Percentiles rank a stretch among this genome's conserved stretches.
phyloP scores from a whole-genome alignment of 2,797 vertebrate genomes.

The Peromyscus nudipes region DNA sequence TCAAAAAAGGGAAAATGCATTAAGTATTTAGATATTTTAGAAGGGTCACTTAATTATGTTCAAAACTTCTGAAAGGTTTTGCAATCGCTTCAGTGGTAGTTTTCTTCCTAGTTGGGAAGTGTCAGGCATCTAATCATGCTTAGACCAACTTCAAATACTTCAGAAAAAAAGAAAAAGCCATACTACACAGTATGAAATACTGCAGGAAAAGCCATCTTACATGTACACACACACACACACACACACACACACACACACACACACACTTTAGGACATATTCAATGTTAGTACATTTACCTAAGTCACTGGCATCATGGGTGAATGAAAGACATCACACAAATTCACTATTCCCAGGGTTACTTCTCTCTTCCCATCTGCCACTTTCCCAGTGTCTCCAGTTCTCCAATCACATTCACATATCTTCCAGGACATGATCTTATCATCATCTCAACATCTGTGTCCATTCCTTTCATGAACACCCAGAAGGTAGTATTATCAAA shows the following conservation, averaged over 20 bases:
- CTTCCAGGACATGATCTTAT: background rate
- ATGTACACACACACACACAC: background rate
- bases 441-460: background rate
- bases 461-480: background rate
- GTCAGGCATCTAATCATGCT: background rate
- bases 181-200: background rate
- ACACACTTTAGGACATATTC: background rate
- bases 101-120: background rate
- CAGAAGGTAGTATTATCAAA: background rate
- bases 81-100: background rate
- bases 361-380: background rate
- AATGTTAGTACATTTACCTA: background rate
- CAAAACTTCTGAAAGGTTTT: slow-evolving; percentile 36
- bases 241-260: background rate
- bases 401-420: background rate
- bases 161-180: background rate
- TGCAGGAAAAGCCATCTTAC: background rate
- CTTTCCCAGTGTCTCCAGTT: background rate
- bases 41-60: slow-evolving; percentile 33
- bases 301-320: background rate
- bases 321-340: background rate
- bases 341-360: background rate
- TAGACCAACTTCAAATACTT: background rate
- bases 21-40: slow-evolving; percentile 27
- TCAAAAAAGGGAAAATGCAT: background rate